These are phyloP conservation scores for Sebastes alutus DNA, from an alignment of 2,797 vertebrate genomes.

Conservation along the genomic window DNA sequence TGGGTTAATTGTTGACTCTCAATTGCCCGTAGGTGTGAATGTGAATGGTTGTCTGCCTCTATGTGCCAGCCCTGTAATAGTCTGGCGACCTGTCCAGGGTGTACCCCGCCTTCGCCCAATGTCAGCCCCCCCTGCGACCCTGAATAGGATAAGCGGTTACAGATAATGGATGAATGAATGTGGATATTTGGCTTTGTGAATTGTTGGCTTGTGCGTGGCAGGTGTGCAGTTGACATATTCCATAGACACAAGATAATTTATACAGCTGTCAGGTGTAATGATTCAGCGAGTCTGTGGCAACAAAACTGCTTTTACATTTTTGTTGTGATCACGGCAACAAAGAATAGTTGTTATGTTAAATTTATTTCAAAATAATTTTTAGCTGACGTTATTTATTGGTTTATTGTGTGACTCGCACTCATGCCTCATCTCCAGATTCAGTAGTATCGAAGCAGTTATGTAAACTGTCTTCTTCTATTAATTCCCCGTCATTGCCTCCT, in stretches of 20 bases:
- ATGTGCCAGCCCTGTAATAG: no score
- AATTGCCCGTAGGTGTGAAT: no score
- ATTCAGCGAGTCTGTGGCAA: background rate
- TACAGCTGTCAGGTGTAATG: slow-evolving; percentile 1
- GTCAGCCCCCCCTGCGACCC: no score
- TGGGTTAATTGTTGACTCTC: no score
- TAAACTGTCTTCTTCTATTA: slow-evolving; percentile 70
- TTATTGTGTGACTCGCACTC: slow-evolving; percentile 26
- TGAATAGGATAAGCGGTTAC: no score
- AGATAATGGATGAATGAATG: no score
- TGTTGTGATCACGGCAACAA: background rate
- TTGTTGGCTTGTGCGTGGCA: background rate
- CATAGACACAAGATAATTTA: background rate
- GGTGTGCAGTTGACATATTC: background rate
- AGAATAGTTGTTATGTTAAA: background rate
- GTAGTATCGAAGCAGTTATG: slow-evolving; percentile 57
- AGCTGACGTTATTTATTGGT: slow-evolving; percentile 24
- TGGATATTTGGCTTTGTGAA: background rate
- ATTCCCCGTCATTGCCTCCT: slow-evolving; percentile 64
- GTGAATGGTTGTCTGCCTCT: no score
- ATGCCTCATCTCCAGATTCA: slow-evolving; percentile 24
- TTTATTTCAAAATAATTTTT: slow-evolving; percentile 10
- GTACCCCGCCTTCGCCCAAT: no score
- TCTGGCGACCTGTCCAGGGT: no score
- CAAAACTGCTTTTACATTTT: background rate